Percentiles rank a stretch among this genome's conserved stretches.
Evolutionary conservation across 1,140 invertebrate genomes (phyloP).

Genomic region (Nylanderia fulva): DNA sequence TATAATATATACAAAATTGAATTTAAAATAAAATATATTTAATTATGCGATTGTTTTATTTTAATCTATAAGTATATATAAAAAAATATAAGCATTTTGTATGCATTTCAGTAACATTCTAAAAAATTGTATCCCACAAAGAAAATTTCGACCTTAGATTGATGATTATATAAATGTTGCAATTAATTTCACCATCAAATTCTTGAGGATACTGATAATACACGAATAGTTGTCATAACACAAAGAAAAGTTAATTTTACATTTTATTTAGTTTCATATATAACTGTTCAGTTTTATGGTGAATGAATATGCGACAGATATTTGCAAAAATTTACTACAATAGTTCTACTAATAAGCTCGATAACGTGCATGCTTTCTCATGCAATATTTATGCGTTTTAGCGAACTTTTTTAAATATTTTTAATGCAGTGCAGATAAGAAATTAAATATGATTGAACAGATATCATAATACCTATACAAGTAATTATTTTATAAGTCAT

Average conservation of each 20-base stretch:
- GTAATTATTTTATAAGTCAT: neutral
- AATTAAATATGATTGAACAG: too few relatives aligned
- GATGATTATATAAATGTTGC: neutral
- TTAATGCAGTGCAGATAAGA: neutral
- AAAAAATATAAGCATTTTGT: neutral
- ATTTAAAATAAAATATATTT: neutral
- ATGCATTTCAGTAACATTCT: neutral
- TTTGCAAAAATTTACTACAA: conserved; percentile 37
- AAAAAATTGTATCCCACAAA: neutral
- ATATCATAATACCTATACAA: neutral
- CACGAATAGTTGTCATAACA: too few relatives aligned
- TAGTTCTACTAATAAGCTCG: too few relatives aligned
- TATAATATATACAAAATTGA: too few relatives aligned
- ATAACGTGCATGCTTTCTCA: neutral
- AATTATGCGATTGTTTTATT: neutral
- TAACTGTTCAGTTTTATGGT: neutral
- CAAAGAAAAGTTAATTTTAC: neutral
- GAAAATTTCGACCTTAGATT: neutral
- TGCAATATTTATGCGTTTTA: neutral
- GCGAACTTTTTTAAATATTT: neutral
- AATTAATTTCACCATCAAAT: too few relatives aligned
- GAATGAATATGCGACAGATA: conserved; percentile 5
- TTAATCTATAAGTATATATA: neutral
- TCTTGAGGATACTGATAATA: too few relatives aligned
- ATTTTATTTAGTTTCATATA: neutral